phyloP scores from a whole-genome alignment of 2,113 vertebrate species.

The Rallus limicola region DNA sequence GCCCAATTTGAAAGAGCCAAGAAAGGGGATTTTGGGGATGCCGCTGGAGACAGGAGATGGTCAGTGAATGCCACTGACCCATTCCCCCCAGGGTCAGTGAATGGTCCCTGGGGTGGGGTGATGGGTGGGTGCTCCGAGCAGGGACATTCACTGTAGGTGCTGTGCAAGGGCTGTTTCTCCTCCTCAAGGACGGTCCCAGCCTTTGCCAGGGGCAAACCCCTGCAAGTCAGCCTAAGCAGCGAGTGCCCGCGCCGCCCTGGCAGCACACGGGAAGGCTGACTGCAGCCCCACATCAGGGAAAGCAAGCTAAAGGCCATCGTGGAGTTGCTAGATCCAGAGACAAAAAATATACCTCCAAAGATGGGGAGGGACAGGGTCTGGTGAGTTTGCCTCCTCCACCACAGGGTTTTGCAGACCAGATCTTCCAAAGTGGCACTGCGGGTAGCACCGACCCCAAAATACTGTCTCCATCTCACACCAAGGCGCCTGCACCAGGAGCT shows the following conservation, averaged over 20 bases:
- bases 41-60: no score
- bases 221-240: constrained; percentile 3
- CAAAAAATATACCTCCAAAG: background rate
- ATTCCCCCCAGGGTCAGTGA: no score
- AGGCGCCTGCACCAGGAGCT: background rate
- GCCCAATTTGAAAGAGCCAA: background rate
- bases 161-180: background rate
- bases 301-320: background rate
- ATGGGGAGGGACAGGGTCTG: accelerated
- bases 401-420: background rate
- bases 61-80: accelerated
- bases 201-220: background rate
- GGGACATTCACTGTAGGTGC: background rate
- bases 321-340: background rate
- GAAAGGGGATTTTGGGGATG: background rate
- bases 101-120: background rate
- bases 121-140: background rate
- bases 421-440: accelerated
- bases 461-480: accelerated
- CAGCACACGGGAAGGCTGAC: background rate
- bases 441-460: background rate
- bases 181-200: background rate
- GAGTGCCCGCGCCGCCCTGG: background rate
- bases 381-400: accelerated
- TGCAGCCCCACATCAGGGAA: background rate